These are phyloP conservation scores for Mesoclemmys tuberculata DNA, from an alignment of 2,113 vertebrate genomes.

Conservation along the genomic window DNA sequence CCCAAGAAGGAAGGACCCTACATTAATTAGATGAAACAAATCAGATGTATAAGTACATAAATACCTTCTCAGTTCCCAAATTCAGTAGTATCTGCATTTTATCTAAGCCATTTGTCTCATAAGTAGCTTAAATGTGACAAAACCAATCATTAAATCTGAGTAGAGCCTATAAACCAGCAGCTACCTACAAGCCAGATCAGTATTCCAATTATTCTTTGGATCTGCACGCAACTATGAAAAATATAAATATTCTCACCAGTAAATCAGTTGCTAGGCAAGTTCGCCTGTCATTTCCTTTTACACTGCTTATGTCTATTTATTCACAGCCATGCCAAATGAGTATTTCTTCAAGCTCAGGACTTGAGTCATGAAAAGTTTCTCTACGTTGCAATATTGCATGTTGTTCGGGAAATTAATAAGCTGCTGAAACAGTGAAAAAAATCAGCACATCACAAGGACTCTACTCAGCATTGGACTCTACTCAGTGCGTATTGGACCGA, in stretches of 20 bases:
- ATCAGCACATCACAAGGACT: not conserved
- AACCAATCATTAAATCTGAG: not conserved
- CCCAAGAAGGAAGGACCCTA: not conserved
- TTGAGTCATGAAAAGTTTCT: not conserved
- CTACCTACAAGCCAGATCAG: not conserved
- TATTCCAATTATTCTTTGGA: not conserved
- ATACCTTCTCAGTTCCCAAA: not conserved
- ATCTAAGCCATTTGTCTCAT: slow-evolving; percentile 36
- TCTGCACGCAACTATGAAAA: not conserved
- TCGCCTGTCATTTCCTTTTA: slow-evolving; percentile 1
- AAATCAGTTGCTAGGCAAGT: not conserved
- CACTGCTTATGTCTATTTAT: not conserved
- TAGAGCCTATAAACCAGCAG: slow-evolving; percentile 20
- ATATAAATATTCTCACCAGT: not conserved
- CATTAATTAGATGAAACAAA: not conserved
- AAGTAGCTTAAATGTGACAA: slow-evolving; percentile 13
- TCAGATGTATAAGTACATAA: not conserved
- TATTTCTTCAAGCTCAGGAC: not conserved
- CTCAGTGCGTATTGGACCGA: not conserved
- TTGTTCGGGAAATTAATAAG: not conserved
- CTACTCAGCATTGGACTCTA: not conserved
- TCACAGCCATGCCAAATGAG: not conserved
- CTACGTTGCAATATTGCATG: not conserved
- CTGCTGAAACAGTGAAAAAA: not conserved
- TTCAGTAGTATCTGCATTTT: slow-evolving; percentile 21